phyloP scores from a whole-genome alignment of 2,888 invertebrate species.

The Conistra vaccinii region DNA sequence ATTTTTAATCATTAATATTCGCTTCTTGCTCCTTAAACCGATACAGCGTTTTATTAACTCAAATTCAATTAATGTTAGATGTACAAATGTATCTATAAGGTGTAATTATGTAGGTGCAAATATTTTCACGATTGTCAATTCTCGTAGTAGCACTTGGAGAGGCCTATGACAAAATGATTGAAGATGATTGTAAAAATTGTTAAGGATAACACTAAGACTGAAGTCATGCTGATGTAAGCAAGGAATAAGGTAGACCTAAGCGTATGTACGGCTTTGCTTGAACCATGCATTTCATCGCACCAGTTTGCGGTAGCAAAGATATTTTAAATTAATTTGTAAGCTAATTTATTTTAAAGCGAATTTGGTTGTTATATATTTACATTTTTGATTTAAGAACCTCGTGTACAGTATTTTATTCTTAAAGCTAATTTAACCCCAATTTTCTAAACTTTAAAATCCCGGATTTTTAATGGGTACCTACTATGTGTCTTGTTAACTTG shows the following conservation, averaged over 20 bases:
- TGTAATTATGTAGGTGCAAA: conserved; percentile 5
- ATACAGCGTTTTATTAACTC: conserved; percentile 5
- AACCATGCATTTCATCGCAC: background rate
- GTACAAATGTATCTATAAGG: background rate
- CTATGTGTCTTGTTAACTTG: background rate
- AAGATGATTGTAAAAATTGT: conserved; percentile 1
- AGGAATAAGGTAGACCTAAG: conserved; percentile 12
- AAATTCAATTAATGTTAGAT: background rate
- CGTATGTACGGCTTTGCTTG: conserved; percentile 1
- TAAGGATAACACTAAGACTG: conserved; percentile 34
- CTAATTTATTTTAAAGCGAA: conserved; percentile 1
- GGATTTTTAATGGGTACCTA: background rate
- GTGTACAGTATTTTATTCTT: conserved; percentile 5
- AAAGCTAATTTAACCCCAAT: background rate
- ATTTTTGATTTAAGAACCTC: background rate
- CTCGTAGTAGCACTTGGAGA: conserved; percentile 3
- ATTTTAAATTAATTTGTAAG: conserved; percentile 2
- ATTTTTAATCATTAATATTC: background rate
- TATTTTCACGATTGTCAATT: conserved; percentile 26
- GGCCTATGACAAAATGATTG: background rate
- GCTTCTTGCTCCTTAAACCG: background rate
- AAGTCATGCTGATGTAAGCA: conserved; percentile 19
- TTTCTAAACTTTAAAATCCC: too few species aligned
- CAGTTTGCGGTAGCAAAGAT: background rate
- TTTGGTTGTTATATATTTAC: conserved; percentile 13